Conservation (phyloP, 2,797 vertebrate species). For the Enteromius fasciolatus region DNA sequence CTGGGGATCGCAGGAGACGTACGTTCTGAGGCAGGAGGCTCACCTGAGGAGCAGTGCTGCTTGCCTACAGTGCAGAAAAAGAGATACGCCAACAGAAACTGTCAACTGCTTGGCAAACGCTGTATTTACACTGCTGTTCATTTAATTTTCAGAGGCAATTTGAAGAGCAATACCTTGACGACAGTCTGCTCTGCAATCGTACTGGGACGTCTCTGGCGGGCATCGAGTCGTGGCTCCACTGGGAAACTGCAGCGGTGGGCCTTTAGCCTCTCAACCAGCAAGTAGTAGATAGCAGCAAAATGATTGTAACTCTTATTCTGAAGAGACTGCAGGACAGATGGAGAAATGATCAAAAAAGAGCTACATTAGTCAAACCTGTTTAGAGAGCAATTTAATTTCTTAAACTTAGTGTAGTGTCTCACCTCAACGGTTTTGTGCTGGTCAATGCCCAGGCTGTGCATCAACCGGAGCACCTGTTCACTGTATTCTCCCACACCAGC, state of each 20-base stretch:
- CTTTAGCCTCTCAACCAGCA: constrained; percentile 95
- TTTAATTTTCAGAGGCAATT: constrained; percentile 47
- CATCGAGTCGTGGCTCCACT: constrained; percentile 91
- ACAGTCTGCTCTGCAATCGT: constrained; percentile 93
- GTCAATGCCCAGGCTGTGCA: constrained; percentile 98
- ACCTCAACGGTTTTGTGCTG: constrained; percentile 98
- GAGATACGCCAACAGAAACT: not conserved
- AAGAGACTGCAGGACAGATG: constrained; percentile 82
- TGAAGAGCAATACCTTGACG: constrained; percentile 86
- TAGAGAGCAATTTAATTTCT: not conserved
- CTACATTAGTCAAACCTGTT: not conserved
- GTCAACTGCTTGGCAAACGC: not conserved
- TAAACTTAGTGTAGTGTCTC: constrained; percentile 41
- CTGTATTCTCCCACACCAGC: constrained; percentile 88
- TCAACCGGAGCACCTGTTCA: constrained; percentile 93
- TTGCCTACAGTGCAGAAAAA: constrained; percentile 74
- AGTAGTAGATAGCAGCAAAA: constrained; percentile 98
- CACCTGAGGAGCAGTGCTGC: constrained; percentile 81
- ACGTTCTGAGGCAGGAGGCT: constrained; percentile 82
- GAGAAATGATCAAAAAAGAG: not conserved
- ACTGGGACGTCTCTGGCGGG: constrained; percentile 93
- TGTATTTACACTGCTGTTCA: not conserved
- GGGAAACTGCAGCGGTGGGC: constrained; percentile 98
- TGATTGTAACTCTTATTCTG: constrained; percentile 99
- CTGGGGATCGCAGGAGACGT: constrained; percentile 85